These are phyloP conservation scores for Trichonephila clavata DNA, from an alignment of 1,140 invertebrate genomes.

Conservation along the genomic window DNA sequence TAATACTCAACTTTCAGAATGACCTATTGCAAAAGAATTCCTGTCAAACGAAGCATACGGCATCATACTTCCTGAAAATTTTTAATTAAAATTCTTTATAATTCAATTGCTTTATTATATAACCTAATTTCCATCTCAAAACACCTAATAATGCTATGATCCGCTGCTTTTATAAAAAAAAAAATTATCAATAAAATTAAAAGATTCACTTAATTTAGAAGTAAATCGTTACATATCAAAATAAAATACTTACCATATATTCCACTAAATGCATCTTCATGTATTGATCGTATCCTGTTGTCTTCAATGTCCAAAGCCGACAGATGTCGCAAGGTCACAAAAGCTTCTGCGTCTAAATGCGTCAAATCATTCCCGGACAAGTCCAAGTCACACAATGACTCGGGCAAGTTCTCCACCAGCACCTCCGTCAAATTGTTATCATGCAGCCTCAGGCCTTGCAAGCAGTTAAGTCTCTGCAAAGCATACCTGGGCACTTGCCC, in stretches of 20 bases:
- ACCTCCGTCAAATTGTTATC: constrained; percentile 76
- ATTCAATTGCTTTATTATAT: too few species aligned
- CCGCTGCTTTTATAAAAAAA: too few species aligned
- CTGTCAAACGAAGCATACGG: too few species aligned
- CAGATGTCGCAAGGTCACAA: constrained; percentile 73
- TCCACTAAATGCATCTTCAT: constrained; percentile 78
- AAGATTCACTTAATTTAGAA: too few species aligned
- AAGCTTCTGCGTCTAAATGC: constrained; percentile 74
- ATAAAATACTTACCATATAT: constrained; percentile 84
- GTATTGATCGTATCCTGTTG: constrained; percentile 78
- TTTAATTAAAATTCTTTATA: too few species aligned
- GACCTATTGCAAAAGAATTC: too few species aligned
- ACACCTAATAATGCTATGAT: too few species aligned
- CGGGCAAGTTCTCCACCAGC: constrained; percentile 64
- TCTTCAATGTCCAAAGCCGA: constrained; percentile 78
- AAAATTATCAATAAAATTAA: too few species aligned
- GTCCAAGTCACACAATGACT: constrained; percentile 75
- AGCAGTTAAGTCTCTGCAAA: constrained; percentile 76
- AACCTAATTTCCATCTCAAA: too few species aligned
- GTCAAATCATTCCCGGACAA: constrained; percentile 77
- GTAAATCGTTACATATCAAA: too few species aligned
- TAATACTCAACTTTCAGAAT: too few species aligned
- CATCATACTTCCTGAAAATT: too few species aligned
- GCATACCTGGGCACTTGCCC: constrained; percentile 75
- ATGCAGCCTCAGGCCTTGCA: constrained; percentile 78